Base-by-base conservation (phyloP, 23 tunicate genomes). In the Trididemnum nubilum region DNA sequence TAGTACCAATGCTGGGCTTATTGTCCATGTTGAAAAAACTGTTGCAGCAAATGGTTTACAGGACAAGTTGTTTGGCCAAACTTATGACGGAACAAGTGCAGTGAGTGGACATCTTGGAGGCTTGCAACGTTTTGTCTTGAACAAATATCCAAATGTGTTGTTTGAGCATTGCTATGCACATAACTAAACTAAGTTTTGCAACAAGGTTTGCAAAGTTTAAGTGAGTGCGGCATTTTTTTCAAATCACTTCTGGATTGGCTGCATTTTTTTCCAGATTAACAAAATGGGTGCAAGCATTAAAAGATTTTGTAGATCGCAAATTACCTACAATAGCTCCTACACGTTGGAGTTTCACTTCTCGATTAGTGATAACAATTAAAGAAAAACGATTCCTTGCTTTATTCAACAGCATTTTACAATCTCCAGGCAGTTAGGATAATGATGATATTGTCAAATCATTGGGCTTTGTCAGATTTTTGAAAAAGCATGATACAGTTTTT, bases 311-410 rank as follows among this genome's bases (percentile, higher is more conserved):
- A 25, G 5, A 22, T 5, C 69, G 69, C 4, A 61, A 24, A 61
- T 61, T 61, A 25, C 69, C 26, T 4, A 61, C 69, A 22, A 24
- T 61, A 9, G 69, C 69, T 61, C 69, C 69, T 22, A 61, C 69
- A 61, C 15, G 69, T 9, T 61, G 69, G 69, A 61, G 22, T 61
- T 61, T 61, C 69, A 61, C 69, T 26, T 61, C 69, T 4, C 69
- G 69, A 9, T 61, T 61, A 22, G 15, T 26, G 5, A 61, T 7
- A 7, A 44, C 54, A 7, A 15, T 44, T 7, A 61, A 61, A 61
- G 69, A 61, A 61, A 22, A 61, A 9, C 69, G 22, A 61, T 26
- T 61, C 22, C 5, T 5, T 61, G 5, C 22, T 4, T 61, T 61
- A 9, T 61, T 61, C 22, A 22, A 61, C 22, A 61, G 69, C 69